Conservation (phyloP, 2,888 invertebrate genomes). For the Troglohyphantes excavatus region DNA sequence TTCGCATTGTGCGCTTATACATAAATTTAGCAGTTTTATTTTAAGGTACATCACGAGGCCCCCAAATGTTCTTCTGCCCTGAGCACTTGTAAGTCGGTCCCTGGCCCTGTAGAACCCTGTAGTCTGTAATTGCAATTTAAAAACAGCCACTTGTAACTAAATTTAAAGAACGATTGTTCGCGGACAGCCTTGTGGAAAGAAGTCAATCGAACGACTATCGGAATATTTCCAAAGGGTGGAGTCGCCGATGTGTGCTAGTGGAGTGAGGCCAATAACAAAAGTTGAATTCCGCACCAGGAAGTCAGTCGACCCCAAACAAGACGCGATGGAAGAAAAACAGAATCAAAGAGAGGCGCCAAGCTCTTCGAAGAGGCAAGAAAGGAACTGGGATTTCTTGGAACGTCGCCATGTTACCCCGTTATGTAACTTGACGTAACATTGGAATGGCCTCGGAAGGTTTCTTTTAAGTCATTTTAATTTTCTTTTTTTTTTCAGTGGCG, state of each 20-base stretch:
- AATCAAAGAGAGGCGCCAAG: background rate
- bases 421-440: conserved; percentile 9
- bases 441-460: conserved; percentile 4
- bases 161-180: background rate
- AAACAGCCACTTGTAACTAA: too few species aligned
- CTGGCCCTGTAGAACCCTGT: too few species aligned
- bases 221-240: conserved; percentile 4
- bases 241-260: background rate
- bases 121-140: too few species aligned
- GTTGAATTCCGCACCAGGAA: background rate
- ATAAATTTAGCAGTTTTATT: too few species aligned
- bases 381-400: conserved; percentile 6
- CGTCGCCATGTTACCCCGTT: background rate
- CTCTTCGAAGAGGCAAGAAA: background rate
- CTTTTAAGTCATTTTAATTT: background rate
- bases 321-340: background rate
- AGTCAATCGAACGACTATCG: background rate
- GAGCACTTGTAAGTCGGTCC: too few species aligned
- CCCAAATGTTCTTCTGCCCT: too few species aligned
- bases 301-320: conserved; percentile 6
- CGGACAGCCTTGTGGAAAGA: background rate
- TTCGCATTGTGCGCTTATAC: too few species aligned
- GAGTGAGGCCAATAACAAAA: background rate
- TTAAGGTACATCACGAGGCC: too few species aligned
- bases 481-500: background rate